Conservation (phyloP, 2,113 vertebrate species). For the Heptranchias perlo region DNA sequence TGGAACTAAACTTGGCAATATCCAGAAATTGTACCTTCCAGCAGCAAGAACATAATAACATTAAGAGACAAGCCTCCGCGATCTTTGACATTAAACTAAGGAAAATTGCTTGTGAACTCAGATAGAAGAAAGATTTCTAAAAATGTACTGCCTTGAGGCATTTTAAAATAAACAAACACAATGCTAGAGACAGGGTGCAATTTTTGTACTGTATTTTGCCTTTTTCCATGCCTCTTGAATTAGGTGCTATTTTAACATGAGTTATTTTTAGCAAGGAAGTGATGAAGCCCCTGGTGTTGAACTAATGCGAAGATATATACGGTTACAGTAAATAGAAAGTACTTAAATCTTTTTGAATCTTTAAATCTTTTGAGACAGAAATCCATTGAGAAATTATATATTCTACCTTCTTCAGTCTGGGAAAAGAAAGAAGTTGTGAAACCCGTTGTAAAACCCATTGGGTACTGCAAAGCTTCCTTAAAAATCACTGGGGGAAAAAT, state of each 20-base stretch:
- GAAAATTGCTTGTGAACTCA: neutral
- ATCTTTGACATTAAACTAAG: constrained; percentile 11
- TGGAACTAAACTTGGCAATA: neutral
- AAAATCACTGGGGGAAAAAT: neutral
- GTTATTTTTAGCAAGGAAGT: neutral
- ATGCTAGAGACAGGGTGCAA: neutral
- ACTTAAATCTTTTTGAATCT: neutral
- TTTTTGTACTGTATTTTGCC: neutral
- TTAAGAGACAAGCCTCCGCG: neutral
- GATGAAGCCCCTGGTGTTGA: neutral
- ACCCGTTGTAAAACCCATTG: neutral
- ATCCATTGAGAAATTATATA: neutral
- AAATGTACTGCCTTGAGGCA: constrained; percentile 10
- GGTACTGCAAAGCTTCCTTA: neutral
- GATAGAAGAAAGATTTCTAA: constrained; percentile 8
- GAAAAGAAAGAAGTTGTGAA: neutral
- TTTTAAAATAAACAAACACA: constrained; percentile 7
- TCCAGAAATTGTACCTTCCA: neutral
- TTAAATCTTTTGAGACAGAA: neutral
- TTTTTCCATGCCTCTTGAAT: neutral
- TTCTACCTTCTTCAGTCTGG: neutral
- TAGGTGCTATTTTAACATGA: constrained; percentile 23
- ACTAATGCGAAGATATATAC: neutral
- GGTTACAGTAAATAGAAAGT: neutral
- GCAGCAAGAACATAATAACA: neutral